phyloP scores from a whole-genome alignment of 2,113 vertebrate species.

The Bubo blakistoni region DNA sequence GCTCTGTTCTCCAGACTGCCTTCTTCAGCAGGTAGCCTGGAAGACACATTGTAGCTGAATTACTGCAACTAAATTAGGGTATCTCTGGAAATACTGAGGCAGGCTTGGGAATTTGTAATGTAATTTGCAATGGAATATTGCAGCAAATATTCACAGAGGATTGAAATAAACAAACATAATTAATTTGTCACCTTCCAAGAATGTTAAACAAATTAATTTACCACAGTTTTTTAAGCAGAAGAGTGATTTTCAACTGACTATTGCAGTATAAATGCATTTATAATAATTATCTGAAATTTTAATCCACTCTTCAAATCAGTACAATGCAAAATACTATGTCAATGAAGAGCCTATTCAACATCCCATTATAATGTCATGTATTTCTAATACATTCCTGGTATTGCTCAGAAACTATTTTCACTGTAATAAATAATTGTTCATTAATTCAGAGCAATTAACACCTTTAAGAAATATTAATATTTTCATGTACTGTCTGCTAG shows the following conservation, averaged over 20 bases:
- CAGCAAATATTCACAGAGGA: background rate
- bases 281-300: background rate
- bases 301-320: background rate
- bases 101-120: background rate
- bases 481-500: background rate
- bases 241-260: background rate
- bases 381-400: background rate
- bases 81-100: background rate
- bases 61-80: background rate
- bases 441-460: background rate
- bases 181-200: background rate
- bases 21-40: background rate
- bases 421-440: background rate
- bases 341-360: background rate
- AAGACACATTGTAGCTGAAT: background rate
- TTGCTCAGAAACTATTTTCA: background rate
- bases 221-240: background rate
- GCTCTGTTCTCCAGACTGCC: background rate
- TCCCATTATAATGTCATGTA: background rate
- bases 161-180: background rate
- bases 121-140: background rate
- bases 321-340: background rate
- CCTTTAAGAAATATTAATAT: background rate
- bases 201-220: background rate
- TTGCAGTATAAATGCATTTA: background rate